These are phyloP conservation scores for Eurytoma californica DNA, from an alignment of 2,888 invertebrate species.

Conservation along the genomic window DNA sequence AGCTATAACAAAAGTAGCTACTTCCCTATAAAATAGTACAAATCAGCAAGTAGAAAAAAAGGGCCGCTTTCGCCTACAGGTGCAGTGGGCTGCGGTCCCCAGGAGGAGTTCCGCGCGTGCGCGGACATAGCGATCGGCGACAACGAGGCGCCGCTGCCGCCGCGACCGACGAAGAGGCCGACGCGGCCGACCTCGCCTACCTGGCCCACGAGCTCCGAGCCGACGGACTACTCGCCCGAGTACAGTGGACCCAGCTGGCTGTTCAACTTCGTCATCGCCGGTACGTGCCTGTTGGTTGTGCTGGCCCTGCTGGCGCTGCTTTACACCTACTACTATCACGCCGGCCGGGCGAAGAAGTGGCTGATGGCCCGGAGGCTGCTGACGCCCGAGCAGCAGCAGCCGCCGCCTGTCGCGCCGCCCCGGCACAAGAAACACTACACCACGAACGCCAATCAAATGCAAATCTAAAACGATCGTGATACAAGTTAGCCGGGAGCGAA, in stretches of 20 bases:
- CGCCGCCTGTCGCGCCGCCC: slow-evolving; percentile 61
- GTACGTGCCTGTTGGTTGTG: slow-evolving; percentile 82
- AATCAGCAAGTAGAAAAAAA: no score
- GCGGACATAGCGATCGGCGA: slow-evolving; percentile 87
- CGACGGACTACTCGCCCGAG: slow-evolving; percentile 76
- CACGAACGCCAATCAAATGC: slow-evolving; percentile 45
- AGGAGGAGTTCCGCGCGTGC: slow-evolving; percentile 91
- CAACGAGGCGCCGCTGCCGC: slow-evolving; percentile 73
- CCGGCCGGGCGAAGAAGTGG: slow-evolving; percentile 82
- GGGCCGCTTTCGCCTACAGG: slow-evolving; percentile 73
- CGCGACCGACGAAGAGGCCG: slow-evolving; percentile 73
- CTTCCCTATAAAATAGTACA: no score
- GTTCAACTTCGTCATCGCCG: slow-evolving; percentile 77
- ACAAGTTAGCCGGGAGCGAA: neutral
- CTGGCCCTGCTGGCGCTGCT: slow-evolving; percentile 81
- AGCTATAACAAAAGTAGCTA: no score
- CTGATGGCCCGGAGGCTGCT: slow-evolving; percentile 74
- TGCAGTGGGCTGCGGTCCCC: slow-evolving; percentile 90
- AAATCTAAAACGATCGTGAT: slow-evolving; percentile 46
- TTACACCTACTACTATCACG: slow-evolving; percentile 86
- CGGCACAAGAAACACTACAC: slow-evolving; percentile 66
- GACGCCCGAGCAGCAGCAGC: slow-evolving; percentile 57
- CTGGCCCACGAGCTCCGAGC: slow-evolving; percentile 75
- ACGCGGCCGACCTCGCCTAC: slow-evolving; percentile 74
- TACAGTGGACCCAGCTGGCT: slow-evolving; percentile 66